These are phyloP conservation scores for Apis dorsata DNA, from an alignment of 1,140 invertebrate genomes.

Conservation along the genomic window DNA sequence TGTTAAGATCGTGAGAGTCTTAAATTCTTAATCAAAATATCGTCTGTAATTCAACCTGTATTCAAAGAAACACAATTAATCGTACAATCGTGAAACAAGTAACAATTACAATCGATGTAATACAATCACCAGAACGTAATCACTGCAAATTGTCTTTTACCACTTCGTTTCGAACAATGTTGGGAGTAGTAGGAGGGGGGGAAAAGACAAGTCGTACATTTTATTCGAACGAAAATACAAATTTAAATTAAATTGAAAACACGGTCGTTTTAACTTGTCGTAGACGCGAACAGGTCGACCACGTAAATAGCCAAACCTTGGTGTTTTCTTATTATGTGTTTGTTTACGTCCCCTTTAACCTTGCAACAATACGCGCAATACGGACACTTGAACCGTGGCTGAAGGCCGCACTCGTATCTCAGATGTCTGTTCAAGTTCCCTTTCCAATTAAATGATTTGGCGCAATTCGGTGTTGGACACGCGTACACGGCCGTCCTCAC, in stretches of 20 bases:
- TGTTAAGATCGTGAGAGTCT: no score
- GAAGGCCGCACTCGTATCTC: constrained; percentile 77
- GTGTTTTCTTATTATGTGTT: constrained; percentile 64
- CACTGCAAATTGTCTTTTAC: no score
- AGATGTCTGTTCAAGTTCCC: constrained; percentile 77
- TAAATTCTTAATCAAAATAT: no score
- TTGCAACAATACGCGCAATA: constrained; percentile 72
- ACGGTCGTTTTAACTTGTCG: no score
- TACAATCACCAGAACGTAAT: no score
- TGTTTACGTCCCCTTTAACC: constrained; percentile 60
- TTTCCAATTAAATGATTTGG: constrained; percentile 76
- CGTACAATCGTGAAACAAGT: no score
- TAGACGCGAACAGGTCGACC: constrained; percentile 36
- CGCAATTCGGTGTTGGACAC: constrained; percentile 71
- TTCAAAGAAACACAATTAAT: no score
- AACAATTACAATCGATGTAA: no score
- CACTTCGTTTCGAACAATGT: no score
- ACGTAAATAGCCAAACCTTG: constrained; percentile 42
- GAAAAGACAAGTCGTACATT: background rate
- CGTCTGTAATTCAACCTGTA: no score
- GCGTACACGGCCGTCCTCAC: background rate
- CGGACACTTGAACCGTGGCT: constrained; percentile 77
- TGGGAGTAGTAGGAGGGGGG: background rate
- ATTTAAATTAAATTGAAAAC: no score
- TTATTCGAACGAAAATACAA: constrained; percentile 12